Evolutionary conservation across 2,888 invertebrate genomes (phyloP), one percentile per base, ranked within the genome.

Genomic region (Pseudococcus jackbeardsleyi): DNA sequence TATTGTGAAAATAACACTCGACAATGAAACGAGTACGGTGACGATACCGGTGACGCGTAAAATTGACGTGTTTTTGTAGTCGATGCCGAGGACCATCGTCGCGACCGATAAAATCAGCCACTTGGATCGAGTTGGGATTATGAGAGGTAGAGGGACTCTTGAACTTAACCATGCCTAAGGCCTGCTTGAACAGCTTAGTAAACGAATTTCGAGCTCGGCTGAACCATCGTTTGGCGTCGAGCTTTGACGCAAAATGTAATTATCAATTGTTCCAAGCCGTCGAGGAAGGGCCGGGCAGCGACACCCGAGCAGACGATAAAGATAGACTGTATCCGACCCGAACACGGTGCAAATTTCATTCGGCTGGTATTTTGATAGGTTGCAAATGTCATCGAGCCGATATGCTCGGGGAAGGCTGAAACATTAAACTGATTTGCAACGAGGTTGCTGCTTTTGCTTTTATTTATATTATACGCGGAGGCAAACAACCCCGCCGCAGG

Each of bases 351-450:
- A 50, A 50, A 12, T 50, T 50, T 50, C 50, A 17, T 15, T 50
- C 50, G 15, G 50, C 8, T 17, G 50, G 50, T 50, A 50, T 50
- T 50, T 50, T 50, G 50, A 50, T 50, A 50, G 50, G 50, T 50
- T 50, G 50, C 50, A 50, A 50, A 50, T 50, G 50, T 50, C 50
- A 50, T 50, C 50, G 50, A 9, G 50, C 46, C 46, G 46, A 33
- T 33, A 33, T 12, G 46, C 26, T 46, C 46, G 46, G 46, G 46
- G 8, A 46, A 46, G 46, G 46, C 5, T 12, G 59, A 7, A 59
- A 59, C 59, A 59, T 59, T 59, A 59, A 59, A 59, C 59, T 59
- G 59, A 59, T 59, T 59, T 59, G 59, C 59, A 59, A 59, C n/a
- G 59, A 59, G 59, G 59, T 59, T 19, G 59, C 17, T 19, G 59